Evolutionary conservation across 2,888 invertebrate species (phyloP).

Genomic region (Aleiodes leptofemur): DNA sequence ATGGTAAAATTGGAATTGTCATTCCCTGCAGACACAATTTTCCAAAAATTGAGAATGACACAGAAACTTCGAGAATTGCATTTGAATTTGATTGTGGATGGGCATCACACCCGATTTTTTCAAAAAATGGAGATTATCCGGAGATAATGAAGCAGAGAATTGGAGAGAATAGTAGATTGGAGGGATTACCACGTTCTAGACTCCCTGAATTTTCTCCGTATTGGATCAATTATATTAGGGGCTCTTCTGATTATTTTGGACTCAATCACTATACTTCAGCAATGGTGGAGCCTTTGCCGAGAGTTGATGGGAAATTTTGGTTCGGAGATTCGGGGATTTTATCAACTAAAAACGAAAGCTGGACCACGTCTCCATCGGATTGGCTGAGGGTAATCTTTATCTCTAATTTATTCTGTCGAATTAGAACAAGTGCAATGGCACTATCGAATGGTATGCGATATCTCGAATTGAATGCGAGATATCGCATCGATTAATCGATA

Average conservation of each 20-base stretch:
- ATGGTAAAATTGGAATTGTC: conserved; percentile 79
- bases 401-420: too few relatives aligned
- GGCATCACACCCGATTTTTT: conserved; percentile 83
- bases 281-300: conserved; percentile 52
- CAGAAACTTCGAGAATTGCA: conserved; percentile 77
- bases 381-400: conserved; percentile 79
- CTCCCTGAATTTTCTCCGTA: conserved; percentile 75
- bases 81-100: conserved; percentile 80
- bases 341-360: conserved; percentile 78
- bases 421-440: not conserved
- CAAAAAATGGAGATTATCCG: conserved; percentile 81
- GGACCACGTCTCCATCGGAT: conserved; percentile 79
- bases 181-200: conserved; percentile 79
- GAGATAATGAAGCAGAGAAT: conserved; percentile 80
- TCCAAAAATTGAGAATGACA: conserved; percentile 75
- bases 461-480: too few relatives aligned
- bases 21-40: conserved; percentile 77
- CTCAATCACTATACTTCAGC: conserved; percentile 66
- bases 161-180: conserved; percentile 77
- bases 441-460: too few relatives aligned
- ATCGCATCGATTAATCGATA: too few relatives aligned
- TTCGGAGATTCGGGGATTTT: conserved; percentile 75
- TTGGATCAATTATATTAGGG: conserved; percentile 55
- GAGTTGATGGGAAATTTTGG: conserved; percentile 41
- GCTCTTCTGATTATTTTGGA: conserved; percentile 65